Percentiles rank a stretch among this genome's conserved stretches.
phyloP scores from a whole-genome alignment of 35 echinoderm and acorn worm species.

The Diadema setosum region DNA sequence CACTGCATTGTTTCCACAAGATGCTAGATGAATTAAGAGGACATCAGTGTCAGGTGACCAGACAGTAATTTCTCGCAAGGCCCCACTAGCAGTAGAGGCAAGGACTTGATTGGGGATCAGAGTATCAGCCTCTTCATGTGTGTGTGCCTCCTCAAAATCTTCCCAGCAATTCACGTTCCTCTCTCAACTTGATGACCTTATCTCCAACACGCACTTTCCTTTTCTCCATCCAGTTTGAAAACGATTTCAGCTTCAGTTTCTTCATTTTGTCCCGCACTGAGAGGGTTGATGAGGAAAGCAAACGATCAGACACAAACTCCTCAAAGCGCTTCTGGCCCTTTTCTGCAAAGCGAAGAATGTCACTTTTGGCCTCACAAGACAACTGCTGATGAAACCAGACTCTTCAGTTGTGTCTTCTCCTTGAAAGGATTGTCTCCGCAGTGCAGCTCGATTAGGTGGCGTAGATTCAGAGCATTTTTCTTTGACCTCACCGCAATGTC shows the following conservation, averaged over 20 bases:
- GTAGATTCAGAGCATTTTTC: slow-evolving; percentile 24
- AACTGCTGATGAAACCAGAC: slow-evolving; percentile 7
- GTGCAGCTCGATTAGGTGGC: slow-evolving; percentile 20
- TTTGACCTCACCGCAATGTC: slow-evolving; percentile 14
- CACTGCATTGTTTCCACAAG: neutral
- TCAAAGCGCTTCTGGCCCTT: neutral
- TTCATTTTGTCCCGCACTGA: neutral
- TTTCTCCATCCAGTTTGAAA: slow-evolving; percentile 36
- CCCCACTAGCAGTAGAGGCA: slow-evolving; percentile 20
- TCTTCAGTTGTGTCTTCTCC: slow-evolving; percentile 14
- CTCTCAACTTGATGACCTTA: slow-evolving; percentile 14
- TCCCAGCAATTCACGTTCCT: slow-evolving; percentile 13
- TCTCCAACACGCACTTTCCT: too few relatives aligned
- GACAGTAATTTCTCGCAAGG: slow-evolving; percentile 16
- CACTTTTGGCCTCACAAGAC: neutral
- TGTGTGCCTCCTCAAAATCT: neutral
- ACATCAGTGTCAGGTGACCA: slow-evolving; percentile 42
- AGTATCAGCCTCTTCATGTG: slow-evolving; percentile 10
- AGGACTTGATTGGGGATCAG: slow-evolving; percentile 31
- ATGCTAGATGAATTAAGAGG: slow-evolving; percentile 1
- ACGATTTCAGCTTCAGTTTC: neutral
- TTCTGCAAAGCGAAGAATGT: slow-evolving; percentile 6
- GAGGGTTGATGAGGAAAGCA: neutral
- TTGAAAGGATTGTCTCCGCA: slow-evolving; percentile 34
- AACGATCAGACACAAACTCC: neutral